A percentile compares a stretch with the other conserved stretches of the same genome.
phyloP scores from a whole-genome alignment of 2,113 vertebrate genomes.

The Symphodus melops region DNA sequence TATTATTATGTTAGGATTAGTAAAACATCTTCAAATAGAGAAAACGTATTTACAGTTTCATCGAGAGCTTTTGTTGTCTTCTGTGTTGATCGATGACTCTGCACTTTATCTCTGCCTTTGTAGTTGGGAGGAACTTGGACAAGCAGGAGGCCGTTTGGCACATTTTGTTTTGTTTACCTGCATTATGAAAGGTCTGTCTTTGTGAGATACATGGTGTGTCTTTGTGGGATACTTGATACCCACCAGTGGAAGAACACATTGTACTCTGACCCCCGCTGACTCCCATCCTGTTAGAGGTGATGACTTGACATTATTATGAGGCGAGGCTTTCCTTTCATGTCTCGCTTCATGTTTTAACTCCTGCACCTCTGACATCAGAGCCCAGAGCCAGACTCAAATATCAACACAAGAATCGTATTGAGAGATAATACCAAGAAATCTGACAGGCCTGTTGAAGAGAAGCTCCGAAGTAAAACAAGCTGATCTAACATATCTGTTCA shows the following conservation, averaged over 20 bases:
- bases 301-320: slow-evolving; percentile 46
- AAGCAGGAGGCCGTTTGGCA: slow-evolving; percentile 29
- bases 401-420: not conserved
- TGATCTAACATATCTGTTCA: not conserved
- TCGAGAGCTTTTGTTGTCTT: slow-evolving; percentile 23
- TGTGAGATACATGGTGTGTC: slow-evolving; percentile 36
- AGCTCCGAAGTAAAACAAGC: not conserved
- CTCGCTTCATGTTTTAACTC: slow-evolving; percentile 12
- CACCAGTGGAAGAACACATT: slow-evolving; percentile 51
- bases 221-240: slow-evolving; percentile 46
- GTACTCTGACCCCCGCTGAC: slow-evolving; percentile 38
- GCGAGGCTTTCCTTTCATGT: slow-evolving; percentile 13
- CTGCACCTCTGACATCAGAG: not conserved
- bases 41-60: slow-evolving; percentile 12
- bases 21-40: not conserved
- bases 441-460: not conserved
- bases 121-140: slow-evolving; percentile 31
- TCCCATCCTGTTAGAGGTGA: slow-evolving; percentile 30
- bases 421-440: not conserved
- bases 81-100: slow-evolving; percentile 37
- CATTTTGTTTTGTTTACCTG: slow-evolving; percentile 57
- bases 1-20: no score
- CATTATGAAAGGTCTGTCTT: slow-evolving; percentile 45
- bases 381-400: not conserved
- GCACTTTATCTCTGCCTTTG: slow-evolving; percentile 27